Base-by-base conservation (phyloP, 2,888 invertebrate genomes). In the Phortica okadai region DNA sequence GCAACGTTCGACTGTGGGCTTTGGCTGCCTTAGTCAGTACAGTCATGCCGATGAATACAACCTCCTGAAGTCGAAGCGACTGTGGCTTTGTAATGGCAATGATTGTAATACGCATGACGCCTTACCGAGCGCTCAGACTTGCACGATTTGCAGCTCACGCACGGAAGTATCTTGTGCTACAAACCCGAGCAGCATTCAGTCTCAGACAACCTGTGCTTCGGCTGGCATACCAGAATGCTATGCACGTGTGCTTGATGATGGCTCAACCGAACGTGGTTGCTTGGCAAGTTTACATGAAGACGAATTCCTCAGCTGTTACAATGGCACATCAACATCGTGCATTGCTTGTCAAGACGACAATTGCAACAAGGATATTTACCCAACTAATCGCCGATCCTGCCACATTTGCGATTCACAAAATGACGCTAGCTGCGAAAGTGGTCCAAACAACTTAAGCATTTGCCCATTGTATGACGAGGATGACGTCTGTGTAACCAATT, bases 191-290 rank as follows among this genome's bases (percentile, higher is more conserved):
- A 56, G 2, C 6, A 81, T 90, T 6, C 11, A 1, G 1, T 79
- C 82, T 5, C 42, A 73, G 0, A 88, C 88, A 0, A 78, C 7
- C 0, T 90, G 90, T 44, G 8, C 16, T 2, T 0, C 74, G 0
- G 1, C 54, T 4, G 90, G 90, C 2, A 81, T 83, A 21, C 86
- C 90, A 0, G 81, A 88, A 0, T 90, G 90, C 73, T 90, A 90
- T 42, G 76, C 86, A 0, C 87, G 91, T 6, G 85, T 90, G 0
- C 78, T 89, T 3, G 2, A 16, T 2, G 87, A 89, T 75, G 90
- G 90, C n/a, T 75, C 82, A 41, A 90, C 90, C 1, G 91, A 91
- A 77, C 84, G 90, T 44, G 91, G 91, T 8, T 90, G 90, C 14
- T 54, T 89, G 7, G 86, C 91, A 7, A 89, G 80, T 73, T 77